Percentiles rank a stretch among this genome's conserved stretches.
Evolutionary conservation across 2,113 vertebrate genomes (phyloP).

Genomic region (Oenanthe oenanthe): DNA sequence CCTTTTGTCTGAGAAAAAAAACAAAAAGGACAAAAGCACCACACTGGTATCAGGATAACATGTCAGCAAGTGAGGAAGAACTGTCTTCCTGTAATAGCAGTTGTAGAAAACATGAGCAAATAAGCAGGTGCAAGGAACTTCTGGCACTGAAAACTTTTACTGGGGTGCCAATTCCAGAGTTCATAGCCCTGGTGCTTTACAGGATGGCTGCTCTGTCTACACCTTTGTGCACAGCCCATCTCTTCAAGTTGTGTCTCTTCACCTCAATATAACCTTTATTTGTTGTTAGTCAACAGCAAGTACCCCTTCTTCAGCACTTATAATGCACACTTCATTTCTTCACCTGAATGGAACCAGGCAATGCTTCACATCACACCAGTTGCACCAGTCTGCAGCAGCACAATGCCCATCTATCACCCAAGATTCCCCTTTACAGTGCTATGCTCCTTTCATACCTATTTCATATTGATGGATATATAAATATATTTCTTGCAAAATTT

Average conservation of each 20-base stretch:
- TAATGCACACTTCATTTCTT: background rate
- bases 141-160: background rate
- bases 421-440: background rate
- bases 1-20: background rate
- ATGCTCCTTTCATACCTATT: background rate
- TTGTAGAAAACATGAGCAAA: background rate
- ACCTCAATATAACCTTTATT: background rate
- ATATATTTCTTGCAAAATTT: background rate
- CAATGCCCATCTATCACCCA: background rate
- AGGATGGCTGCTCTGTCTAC: background rate
- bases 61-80: background rate
- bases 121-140: background rate
- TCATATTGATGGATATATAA: background rate
- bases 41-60: background rate
- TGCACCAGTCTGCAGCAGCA: background rate
- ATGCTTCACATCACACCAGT: background rate
- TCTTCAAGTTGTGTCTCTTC: background rate
- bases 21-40: background rate
- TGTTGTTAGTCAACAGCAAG: background rate
- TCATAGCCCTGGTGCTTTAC: background rate
- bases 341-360: background rate
- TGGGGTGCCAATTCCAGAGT: background rate
- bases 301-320: background rate
- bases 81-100: background rate
- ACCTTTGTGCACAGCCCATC: background rate